phyloP scores from a whole-genome alignment of 2,888 invertebrate genomes.

The Bombylius major region DNA sequence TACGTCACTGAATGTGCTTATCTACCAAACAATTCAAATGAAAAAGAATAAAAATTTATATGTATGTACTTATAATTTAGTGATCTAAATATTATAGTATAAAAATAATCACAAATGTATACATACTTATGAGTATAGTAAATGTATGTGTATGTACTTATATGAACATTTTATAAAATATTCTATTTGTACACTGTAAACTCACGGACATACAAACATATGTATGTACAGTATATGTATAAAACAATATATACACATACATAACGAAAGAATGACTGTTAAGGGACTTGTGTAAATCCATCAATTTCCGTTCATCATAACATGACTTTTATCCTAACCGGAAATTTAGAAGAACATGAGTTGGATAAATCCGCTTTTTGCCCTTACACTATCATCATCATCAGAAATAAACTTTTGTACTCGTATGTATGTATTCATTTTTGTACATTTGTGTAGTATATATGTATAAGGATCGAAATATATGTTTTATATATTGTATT shows the following conservation, averaged over 20 bases:
- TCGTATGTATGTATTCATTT: no score
- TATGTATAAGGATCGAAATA: no score
- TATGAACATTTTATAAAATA: no score
- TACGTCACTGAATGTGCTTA: background rate
- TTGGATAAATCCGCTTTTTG: constrained; percentile 7
- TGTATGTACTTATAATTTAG: no score
- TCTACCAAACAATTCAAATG: background rate
- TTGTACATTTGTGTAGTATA: no score
- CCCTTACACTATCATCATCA: no score
- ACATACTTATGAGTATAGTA: no score
- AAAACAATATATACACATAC: background rate
- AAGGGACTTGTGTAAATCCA: constrained; percentile 11
- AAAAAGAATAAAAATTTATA: no score
- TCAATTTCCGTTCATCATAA: constrained; percentile 15
- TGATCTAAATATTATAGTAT: no score
- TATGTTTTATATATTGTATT: no score
- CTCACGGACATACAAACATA: background rate
- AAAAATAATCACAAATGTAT: no score
- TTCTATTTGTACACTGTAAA: background rate
- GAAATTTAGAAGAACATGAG: constrained; percentile 14
- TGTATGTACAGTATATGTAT: background rate
- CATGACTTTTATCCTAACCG: constrained; percentile 14
- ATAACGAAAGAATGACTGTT: background rate
- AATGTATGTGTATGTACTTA: background rate
- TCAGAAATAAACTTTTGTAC: no score